phyloP scores from a whole-genome alignment of 1,140 invertebrate genomes.

The Drosophila sulfurigaster region DNA sequence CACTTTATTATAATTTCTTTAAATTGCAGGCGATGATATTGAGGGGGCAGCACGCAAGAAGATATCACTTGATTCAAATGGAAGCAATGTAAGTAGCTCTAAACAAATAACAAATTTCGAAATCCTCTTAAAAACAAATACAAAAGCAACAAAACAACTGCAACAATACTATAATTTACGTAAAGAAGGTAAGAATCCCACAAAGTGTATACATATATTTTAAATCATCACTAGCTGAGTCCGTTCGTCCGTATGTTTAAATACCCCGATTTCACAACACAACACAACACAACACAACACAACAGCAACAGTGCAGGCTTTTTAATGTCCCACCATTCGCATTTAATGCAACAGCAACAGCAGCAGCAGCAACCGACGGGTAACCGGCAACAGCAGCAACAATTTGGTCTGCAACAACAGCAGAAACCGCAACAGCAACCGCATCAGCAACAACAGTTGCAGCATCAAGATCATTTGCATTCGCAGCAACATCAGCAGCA shows the following conservation, averaged over 20 bases:
- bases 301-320: conserved; percentile 27
- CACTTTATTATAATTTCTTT: conserved; percentile 4
- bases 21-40: conserved; percentile 71
- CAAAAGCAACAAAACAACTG: not conserved
- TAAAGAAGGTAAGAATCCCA: too few species aligned
- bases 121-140: not conserved
- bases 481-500: too few species aligned
- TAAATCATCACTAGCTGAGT: too few species aligned
- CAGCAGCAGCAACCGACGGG: conserved; percentile 50
- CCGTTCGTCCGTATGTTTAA: too few species aligned
- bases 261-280: too few species aligned
- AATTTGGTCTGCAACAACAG: conserved; percentile 45
- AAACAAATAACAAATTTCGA: conserved; percentile 5
- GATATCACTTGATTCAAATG: conserved; percentile 77
- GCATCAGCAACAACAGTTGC: conserved; percentile 66
- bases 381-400: conserved; percentile 40
- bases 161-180: not conserved
- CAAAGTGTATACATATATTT: too few species aligned
- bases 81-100: conserved; percentile 74
- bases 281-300: too few species aligned
- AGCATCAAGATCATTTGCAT: conserved; percentile 2
- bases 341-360: conserved; percentile 64
- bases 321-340: conserved; percentile 70
- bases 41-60: conserved; percentile 81
- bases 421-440: conserved; percentile 46